phyloP scores from a whole-genome alignment of 2,797 vertebrate genomes.

The Liparis tanakae region DNA sequence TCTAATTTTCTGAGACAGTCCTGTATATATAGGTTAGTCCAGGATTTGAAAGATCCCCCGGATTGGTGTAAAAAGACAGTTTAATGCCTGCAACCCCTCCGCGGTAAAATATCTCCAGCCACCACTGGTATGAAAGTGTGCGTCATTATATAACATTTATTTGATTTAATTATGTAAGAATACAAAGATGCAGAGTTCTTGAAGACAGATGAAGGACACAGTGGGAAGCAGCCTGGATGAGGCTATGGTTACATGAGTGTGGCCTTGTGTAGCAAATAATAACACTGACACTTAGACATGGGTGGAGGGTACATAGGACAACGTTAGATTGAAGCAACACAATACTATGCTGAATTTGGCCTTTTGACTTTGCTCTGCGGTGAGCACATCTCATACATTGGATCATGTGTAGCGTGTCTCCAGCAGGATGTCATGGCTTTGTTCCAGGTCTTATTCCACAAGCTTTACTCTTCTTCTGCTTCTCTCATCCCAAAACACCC shows the following conservation, averaged over 20 bases:
- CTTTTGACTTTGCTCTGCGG: background rate
- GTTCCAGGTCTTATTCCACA: constrained; percentile 39
- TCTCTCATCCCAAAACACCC: constrained; percentile 12
- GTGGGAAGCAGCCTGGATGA: background rate
- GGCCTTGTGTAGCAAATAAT: background rate
- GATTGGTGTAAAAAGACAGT: background rate
- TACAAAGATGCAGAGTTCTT: background rate
- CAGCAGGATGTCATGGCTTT: constrained; percentile 18
- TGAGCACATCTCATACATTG: background rate
- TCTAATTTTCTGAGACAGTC: no score
- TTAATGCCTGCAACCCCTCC: background rate
- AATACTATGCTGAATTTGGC: background rate
- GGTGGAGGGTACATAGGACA: background rate
- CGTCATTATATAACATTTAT: no score
- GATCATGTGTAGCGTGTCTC: background rate
- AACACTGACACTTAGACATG: background rate
- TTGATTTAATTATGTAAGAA: background rate
- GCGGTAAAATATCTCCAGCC: background rate
- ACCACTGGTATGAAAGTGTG: background rate
- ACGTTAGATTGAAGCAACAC: background rate
- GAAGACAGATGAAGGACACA: background rate
- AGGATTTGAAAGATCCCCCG: background rate
- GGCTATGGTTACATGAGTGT: background rate
- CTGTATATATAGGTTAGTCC: no score
- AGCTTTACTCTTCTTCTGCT: constrained; percentile 39